Conservation (phyloP, 1,140 invertebrate genomes). For the Gyrodactylus salaris region DNA sequence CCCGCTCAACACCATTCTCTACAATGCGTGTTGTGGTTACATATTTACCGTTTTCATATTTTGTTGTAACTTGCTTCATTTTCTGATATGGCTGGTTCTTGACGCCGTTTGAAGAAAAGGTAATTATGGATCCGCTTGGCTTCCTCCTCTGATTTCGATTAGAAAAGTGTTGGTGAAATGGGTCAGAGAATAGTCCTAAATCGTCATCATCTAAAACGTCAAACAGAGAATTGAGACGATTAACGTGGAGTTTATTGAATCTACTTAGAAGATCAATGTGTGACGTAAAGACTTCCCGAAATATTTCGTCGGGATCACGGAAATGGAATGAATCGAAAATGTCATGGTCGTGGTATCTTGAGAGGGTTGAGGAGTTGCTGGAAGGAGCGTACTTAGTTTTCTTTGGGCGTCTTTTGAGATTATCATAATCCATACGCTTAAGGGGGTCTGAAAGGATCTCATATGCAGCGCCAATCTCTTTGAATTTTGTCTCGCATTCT, state of each 20-base stretch:
- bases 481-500: background rate
- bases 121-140: background rate
- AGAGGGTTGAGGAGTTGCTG: background rate
- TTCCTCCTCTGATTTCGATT: background rate
- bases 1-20: background rate
- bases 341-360: background rate
- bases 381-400: background rate
- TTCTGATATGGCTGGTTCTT: background rate
- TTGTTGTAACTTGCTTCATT: background rate
- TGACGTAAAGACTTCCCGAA: background rate
- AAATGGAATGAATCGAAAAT: background rate
- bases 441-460: background rate
- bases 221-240: background rate
- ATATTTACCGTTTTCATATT: background rate
- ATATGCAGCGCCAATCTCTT: conserved; percentile 3
- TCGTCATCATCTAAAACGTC: background rate
- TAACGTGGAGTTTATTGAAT: background rate
- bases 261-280: background rate
- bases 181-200: too few species aligned
- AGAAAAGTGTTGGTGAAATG: too few species aligned
- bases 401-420: background rate
- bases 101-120: background rate
- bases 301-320: conserved; percentile 2
- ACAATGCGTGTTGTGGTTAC: background rate
- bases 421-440: background rate